Conservation (phyloP, 2,888 invertebrate species). For the Rosalia funebris region DNA sequence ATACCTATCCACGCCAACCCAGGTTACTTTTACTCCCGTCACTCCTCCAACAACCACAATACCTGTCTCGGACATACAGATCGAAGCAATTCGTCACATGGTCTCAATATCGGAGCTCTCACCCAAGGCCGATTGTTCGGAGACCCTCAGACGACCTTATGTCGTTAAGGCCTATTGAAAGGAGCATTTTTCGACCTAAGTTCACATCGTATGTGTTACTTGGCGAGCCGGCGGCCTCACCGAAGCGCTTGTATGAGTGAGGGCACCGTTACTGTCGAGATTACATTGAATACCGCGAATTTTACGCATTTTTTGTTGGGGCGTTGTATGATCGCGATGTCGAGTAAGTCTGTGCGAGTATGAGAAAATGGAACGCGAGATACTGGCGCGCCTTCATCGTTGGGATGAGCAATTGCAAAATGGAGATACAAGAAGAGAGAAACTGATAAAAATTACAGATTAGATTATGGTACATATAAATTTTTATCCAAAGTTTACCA, state of each 20-base stretch:
- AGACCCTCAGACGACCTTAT: constrained; percentile 16
- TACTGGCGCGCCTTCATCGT: too few species aligned
- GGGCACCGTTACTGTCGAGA: constrained; percentile 8
- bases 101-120: constrained; percentile 5
- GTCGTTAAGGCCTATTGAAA: constrained; percentile 5
- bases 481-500: too few species aligned
- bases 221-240: background rate
- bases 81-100: background rate
- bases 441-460: too few species aligned
- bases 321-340: background rate
- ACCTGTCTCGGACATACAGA: constrained; percentile 5
- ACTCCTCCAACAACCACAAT: background rate
- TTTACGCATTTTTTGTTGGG: constrained; percentile 6
- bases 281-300: constrained; percentile 10
- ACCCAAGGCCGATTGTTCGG: constrained; percentile 6
- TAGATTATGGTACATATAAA: too few species aligned
- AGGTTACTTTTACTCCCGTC: background rate
- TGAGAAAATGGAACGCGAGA: background rate
- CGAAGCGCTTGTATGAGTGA: background rate
- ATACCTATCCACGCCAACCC: background rate
- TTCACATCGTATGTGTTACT: constrained; percentile 1
- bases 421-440: too few species aligned
- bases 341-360: background rate
- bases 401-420: too few species aligned
- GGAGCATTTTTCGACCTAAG: constrained; percentile 1